phyloP scores from a whole-genome alignment of 1,140 invertebrate species.

The Macrocentrus cingulum region DNA sequence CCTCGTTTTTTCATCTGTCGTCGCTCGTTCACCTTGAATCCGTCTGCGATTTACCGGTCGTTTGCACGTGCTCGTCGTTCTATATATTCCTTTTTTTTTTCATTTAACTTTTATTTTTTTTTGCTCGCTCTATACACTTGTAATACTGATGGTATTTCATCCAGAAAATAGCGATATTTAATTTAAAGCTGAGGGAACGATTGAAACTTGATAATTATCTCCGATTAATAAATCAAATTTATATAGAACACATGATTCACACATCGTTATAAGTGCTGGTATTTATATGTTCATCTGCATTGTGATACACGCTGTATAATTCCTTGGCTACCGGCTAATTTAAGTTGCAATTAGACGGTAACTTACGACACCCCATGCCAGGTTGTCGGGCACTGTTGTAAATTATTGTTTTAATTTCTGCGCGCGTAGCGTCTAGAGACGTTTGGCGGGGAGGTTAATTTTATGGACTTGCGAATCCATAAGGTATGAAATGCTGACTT shows the following conservation, averaged over 20 bases:
- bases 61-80: constrained; percentile 4
- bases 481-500: constrained; percentile 39
- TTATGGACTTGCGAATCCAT: constrained; percentile 46
- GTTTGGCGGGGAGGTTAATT: constrained; percentile 32
- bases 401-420: constrained; percentile 56
- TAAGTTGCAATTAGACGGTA: constrained; percentile 49
- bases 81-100: background rate
- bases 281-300: too few species aligned
- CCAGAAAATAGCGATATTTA: too few species aligned
- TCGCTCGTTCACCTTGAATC: constrained; percentile 1
- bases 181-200: too few species aligned
- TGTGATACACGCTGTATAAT: constrained; percentile 2
- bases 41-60: constrained; percentile 2
- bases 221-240: too few species aligned
- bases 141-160: too few species aligned
- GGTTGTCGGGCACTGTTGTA: constrained; percentile 30
- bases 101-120: background rate
- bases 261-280: background rate
- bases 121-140: background rate
- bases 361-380: constrained; percentile 37
- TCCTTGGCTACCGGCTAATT: constrained; percentile 39
- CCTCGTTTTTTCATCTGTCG: too few species aligned
- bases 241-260: too few species aligned
- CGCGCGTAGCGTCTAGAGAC: constrained; percentile 28
- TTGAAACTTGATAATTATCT: too few species aligned